phyloP scores from a whole-genome alignment of 2,113 vertebrate species.

The Oryzias woworae region DNA sequence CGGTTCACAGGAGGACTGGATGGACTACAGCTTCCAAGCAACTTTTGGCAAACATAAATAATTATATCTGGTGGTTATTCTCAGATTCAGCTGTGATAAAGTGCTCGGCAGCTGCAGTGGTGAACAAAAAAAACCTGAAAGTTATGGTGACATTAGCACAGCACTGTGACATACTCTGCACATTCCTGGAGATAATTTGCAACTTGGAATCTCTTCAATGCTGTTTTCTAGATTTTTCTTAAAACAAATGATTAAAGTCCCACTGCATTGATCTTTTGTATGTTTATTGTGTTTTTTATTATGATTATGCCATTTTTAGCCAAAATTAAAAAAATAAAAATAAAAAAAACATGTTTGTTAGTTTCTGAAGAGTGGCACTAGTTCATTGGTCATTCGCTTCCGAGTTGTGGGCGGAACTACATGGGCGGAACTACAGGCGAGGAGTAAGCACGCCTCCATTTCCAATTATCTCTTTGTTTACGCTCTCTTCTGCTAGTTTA shows the following conservation, averaged over 20 bases:
- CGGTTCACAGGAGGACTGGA: constrained; percentile 43
- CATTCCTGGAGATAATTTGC: not conserved
- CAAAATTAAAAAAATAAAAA: too few relatives aligned
- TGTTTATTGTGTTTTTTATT: too few relatives aligned
- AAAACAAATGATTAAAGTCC: not conserved
- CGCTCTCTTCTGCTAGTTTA: too few relatives aligned
- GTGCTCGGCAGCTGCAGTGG: not conserved
- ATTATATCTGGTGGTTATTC: constrained; percentile 34
- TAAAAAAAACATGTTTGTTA: too few relatives aligned
- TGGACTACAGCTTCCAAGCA: constrained; percentile 36
- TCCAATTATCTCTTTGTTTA: too few relatives aligned
- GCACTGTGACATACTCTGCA: constrained; percentile 3
- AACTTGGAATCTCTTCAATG: not conserved
- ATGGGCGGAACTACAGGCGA: too few relatives aligned
- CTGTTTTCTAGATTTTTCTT: not conserved
- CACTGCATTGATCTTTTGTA: too few relatives aligned
- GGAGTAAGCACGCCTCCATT: too few relatives aligned
- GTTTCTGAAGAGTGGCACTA: too few relatives aligned
- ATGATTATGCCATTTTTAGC: too few relatives aligned
- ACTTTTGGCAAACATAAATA: constrained; percentile 46
- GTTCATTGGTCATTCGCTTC: too few relatives aligned
- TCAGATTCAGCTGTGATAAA: constrained; percentile 20
- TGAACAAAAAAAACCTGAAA: constrained; percentile 10
- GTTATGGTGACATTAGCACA: not conserved
- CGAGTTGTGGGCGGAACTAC: too few relatives aligned